Evolutionary conservation across 2,797 vertebrate species (phyloP), one percentile per base, ranked within the genome.

Genomic region (Falco biarmicus): DNA sequence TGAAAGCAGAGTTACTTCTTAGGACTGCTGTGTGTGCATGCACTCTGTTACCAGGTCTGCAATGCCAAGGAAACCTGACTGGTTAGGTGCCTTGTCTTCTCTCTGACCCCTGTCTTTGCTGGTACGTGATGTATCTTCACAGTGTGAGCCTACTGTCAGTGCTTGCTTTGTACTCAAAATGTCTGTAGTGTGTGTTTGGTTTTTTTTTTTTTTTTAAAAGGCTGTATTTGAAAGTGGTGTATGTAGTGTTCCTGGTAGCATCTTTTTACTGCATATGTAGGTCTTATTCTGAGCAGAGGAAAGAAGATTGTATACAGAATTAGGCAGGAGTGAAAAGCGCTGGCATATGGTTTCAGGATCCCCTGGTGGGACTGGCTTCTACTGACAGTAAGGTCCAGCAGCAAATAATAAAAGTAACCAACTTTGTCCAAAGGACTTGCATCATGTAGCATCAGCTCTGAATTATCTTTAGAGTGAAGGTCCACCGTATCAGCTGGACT

Each of bases 211-310:
- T 60, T 77, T 75, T 90, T 84, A 21, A 11, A 48, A 39, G 39
- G 37, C 54, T 63, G 14, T 81, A 60, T 90, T 94, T 89, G 65
- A 80, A 48, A 64, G 50, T 85, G 87, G 45, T 74, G 61, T 89
- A 71, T 82, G 89, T 78, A 85, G 48, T 63, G 70, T 63, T 84
- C 26, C 77, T 95, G 80, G 65, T 81, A 89, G 80, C 85, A 89
- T 95, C 57, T 88, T 94, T 79, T 61, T 74, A 45, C 57, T 93
- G 74, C 64, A 11, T 91, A 95, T 89, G 60, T 94, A 93, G 92
- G 92, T 96, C 82, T 75, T 77, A 89, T 94, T 91, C 48, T 89
- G 75, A 92, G 92, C 53, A 80, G 89, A 83, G 60, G 78, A 83
- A 92, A 60, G 71, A 71, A 81, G 89, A 32, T 47, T 80, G 56